Evolutionary conservation across 2,888 invertebrate genomes (phyloP), one percentile per base, ranked within the genome.

Genomic region (Hypena proboscidalis): DNA sequence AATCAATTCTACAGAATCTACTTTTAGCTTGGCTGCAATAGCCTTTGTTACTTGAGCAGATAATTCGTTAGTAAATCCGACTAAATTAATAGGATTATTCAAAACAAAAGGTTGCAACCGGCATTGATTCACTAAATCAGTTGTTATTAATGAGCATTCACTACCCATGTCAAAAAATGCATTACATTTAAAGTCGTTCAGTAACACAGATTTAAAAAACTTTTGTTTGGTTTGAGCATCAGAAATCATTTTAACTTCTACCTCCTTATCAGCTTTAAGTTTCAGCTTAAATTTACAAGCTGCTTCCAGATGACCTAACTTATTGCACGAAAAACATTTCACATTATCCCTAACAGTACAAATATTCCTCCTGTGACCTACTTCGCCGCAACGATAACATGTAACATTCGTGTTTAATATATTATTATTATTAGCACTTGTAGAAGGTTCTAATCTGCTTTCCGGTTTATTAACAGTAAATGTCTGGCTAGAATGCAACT

Each of bases 331-430:
- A 4, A 5, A 20, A 11, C 35, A 36, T 7, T 2, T 10, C 1
- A 33, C 33, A 27, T 22, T 33, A 4, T 25, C 31, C n/a, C n/a
- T 23, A 3, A 23, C 9, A 1, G 8, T 23, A 7, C 9, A 23
- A 4, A 9, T 4, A 9, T 33, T 40, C 4, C 33, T 21, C n/a
- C 22, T 33, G 10, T 33, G 40, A 4, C 39, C 33, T 22, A 17
- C 20, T n/a, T 32, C 40, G 3, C 40, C 40, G 9, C 40, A 40
- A 21, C 33, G 26, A 8, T 15, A 40, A 8, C 40, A 40, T 4
- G n/a, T 3, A n/a, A 17, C n/a, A 23, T n/a, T 5, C 8, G 1
- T 23, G 9, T 9, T 23, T 3, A 9, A 8, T 23, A n/a, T 0
- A 9, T 3, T 6, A 23, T n/a, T 8, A 23, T n/a, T n/a, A n/a